Base-by-base conservation (phyloP, 2,113 vertebrate species). In the Brachionichthys hirsutus region DNA sequence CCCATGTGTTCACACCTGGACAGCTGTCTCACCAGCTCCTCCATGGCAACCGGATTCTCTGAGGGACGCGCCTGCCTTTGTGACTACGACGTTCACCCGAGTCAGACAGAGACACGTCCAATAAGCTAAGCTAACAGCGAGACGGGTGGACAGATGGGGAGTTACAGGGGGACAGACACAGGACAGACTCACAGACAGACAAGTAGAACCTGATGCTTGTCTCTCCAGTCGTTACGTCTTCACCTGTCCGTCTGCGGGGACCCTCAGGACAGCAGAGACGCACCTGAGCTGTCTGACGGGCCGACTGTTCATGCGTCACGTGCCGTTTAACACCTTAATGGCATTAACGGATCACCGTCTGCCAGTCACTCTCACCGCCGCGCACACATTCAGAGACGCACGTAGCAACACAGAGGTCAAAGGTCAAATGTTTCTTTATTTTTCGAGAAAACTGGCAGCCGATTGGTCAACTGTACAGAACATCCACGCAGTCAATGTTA, bases 1-100 rank as follows among this genome's bases (percentile, higher is more conserved):
- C 87, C 88, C 57, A 89, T 82, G 47, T 85, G 75, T 13, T 87
- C 83, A 82, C 88, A 86, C 70, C 67, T 81, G 69, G 86, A 80
- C 53, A 83, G 67, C 47, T 82, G 67, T 62, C 72, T 81, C 19
- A 83, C 72, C 65, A 88, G 60, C 44, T 75, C 56, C 47, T 85
- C 84, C 86, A 86, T 84, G 62, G 59, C 61, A 36, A 46, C 51
- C 10, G 20, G n/a, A 15, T 18, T n/a, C 40, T 16, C 34, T 19
- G 12, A 15, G 8, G 10, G 36, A 12, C 6, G 12, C 36, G 24
- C 24, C 24, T 30, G 24, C 8, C 24, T 30, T 12, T 10, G 8
- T 38, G 10, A 38, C 36, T 30, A 30, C 24, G 4, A 38, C 36
- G 12, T 12, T 11, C 36, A 38, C 36, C 36, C 12, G 36, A 38